These are phyloP conservation scores for Leucophenga varia DNA, from an alignment of 1,140 invertebrate species.

Conservation along the genomic window DNA sequence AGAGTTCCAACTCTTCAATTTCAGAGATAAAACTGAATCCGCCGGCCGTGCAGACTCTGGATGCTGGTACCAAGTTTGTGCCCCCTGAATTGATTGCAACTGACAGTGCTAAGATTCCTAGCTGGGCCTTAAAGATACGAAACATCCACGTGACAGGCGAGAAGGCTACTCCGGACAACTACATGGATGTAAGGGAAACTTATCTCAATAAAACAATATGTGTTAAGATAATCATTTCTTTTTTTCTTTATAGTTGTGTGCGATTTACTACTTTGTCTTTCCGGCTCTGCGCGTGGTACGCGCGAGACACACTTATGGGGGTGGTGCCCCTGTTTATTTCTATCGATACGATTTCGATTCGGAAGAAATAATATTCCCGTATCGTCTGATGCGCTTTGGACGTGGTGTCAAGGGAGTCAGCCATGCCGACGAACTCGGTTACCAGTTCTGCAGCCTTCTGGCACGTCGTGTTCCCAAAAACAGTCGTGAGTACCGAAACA, in stretches of 20 bases:
- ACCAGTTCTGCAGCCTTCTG: slow-evolving; percentile 61
- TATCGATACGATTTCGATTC: slow-evolving; percentile 58
- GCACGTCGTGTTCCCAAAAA: slow-evolving; percentile 51
- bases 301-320: slow-evolving; percentile 40
- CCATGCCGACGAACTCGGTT: slow-evolving; percentile 67
- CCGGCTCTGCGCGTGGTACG: slow-evolving; percentile 49
- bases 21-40: slow-evolving; percentile 31
- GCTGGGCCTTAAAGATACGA: slow-evolving; percentile 26
- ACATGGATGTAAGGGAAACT: slow-evolving; percentile 36
- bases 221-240: no score
- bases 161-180: slow-evolving; percentile 33
- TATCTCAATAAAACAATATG: no score
- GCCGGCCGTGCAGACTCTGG: slow-evolving; percentile 27
- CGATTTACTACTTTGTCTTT: slow-evolving; percentile 49
- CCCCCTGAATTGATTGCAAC: slow-evolving; percentile 29
- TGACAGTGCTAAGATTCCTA: slow-evolving; percentile 18
- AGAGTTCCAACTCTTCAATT: slow-evolving; percentile 2
- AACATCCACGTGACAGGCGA: slow-evolving; percentile 34
- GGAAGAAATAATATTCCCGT: slow-evolving; percentile 35
- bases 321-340: slow-evolving; percentile 54
- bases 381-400: slow-evolving; percentile 51
- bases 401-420: slow-evolving; percentile 55
- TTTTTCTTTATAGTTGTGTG: slow-evolving; percentile 41
- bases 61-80: slow-evolving; percentile 31
- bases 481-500: slow-evolving; percentile 48